Percentiles rank a stretch among this genome's conserved stretches.
Evolutionary conservation across 2,888 invertebrate species (phyloP).

Genomic region (Diarsia brunnea): DNA sequence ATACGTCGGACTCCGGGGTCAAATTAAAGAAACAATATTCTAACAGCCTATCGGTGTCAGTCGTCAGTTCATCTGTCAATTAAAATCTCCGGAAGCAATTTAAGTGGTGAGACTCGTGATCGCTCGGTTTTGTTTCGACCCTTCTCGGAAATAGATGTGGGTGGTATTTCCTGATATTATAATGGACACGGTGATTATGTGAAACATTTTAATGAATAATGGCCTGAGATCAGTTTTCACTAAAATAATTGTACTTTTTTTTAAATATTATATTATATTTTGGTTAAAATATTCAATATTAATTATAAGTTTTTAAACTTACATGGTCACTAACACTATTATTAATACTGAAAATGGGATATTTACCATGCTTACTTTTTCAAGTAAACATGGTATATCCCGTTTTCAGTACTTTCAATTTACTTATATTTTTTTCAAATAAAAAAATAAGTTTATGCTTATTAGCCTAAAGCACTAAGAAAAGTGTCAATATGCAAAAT

Average conservation of each 20-base stretch:
- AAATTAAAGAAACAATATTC: constrained; percentile 50
- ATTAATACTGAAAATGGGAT: too few relatives aligned
- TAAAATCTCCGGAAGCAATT: constrained; percentile 43
- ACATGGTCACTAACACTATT: too few relatives aligned
- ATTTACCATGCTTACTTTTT: too few relatives aligned
- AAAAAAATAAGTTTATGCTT: too few relatives aligned
- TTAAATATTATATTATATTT: too few relatives aligned
- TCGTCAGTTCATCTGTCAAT: constrained; percentile 65
- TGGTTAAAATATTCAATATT: too few relatives aligned
- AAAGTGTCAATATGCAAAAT: too few relatives aligned
- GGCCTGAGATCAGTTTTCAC: neutral
- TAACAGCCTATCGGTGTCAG: constrained; percentile 47
- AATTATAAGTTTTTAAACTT: too few relatives aligned
- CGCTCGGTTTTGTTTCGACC: constrained; percentile 29
- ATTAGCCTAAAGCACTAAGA: too few relatives aligned
- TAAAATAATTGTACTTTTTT: neutral
- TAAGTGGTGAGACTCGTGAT: constrained; percentile 31
- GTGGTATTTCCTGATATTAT: neutral
- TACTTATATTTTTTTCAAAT: too few relatives aligned
- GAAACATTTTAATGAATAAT: neutral
- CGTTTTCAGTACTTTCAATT: too few relatives aligned
- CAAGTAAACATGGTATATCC: too few relatives aligned
- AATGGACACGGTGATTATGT: neutral
- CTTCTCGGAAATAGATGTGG: constrained; percentile 6
- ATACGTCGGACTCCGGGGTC: neutral